A percentile compares a stretch with the other conserved stretches of the same genome.
These are phyloP conservation scores for Orchestes rusci DNA, from an alignment of 2,888 invertebrate genomes.

Conservation along the genomic window DNA sequence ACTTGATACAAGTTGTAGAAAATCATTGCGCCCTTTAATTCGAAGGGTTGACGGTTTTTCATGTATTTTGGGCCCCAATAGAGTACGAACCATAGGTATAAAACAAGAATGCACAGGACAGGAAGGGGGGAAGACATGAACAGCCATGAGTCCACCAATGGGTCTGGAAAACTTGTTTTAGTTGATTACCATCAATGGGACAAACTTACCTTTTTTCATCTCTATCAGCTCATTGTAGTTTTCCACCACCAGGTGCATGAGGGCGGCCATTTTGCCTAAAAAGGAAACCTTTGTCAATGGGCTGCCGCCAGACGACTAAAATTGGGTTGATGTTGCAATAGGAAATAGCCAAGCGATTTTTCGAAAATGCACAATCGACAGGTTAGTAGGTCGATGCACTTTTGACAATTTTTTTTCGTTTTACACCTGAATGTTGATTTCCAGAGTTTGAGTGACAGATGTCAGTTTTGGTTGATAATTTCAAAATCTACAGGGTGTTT, in stretches of 20 bases:
- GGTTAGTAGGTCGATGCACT: too few species aligned
- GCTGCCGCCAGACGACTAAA: too few species aligned
- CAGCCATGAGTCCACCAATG: slow-evolving; percentile 68
- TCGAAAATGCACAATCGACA: too few species aligned
- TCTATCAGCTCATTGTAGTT: slow-evolving; percentile 50
- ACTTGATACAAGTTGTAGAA: slow-evolving; percentile 87
- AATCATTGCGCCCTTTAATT: slow-evolving; percentile 65
- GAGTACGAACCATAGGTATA: slow-evolving; percentile 66
- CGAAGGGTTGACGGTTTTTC: slow-evolving; percentile 65
- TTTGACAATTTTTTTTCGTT: too few species aligned
- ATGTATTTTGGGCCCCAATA: slow-evolving; percentile 70
- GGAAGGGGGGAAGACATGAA: slow-evolving; percentile 71
- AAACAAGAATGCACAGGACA: slow-evolving; percentile 54
- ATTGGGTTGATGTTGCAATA: too few species aligned
- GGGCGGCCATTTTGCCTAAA: slow-evolving; percentile 45
- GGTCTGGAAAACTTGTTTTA: slow-evolving; percentile 50
- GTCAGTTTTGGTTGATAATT: too few species aligned
- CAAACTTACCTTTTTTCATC: slow-evolving; percentile 44
- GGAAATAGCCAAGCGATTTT: too few species aligned
- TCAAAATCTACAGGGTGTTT: too few species aligned
- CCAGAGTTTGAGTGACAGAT: too few species aligned
- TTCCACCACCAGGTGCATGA: slow-evolving; percentile 47
- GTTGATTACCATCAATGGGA: neutral
- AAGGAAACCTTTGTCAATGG: too few species aligned
- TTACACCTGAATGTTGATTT: too few species aligned